These are phyloP conservation scores for Syngnathoides biaculeatus DNA, from an alignment of 2,113 vertebrate genomes.

Conservation along the genomic window DNA sequence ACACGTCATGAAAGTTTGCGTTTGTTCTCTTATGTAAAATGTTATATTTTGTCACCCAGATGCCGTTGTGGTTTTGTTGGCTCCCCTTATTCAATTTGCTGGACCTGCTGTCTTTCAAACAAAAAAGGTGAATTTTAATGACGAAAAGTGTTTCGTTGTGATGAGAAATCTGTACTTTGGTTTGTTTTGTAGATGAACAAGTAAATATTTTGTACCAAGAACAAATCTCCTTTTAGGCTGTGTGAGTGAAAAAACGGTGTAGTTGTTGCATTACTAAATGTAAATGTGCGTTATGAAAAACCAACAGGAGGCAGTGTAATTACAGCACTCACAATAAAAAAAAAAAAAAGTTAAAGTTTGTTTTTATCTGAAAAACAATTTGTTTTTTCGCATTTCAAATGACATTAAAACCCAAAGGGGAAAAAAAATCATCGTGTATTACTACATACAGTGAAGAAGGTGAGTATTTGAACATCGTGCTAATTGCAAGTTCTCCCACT, in stretches of 20 bases:
- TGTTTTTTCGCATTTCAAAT: not conserved
- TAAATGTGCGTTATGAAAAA: not conserved
- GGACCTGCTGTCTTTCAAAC: not conserved
- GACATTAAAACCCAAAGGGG: not conserved
- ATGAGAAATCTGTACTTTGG: not conserved
- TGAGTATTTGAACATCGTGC: too few relatives aligned
- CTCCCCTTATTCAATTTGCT: not conserved
- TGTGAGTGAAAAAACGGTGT: not conserved
- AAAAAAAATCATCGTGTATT: not conserved
- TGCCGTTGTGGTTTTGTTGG: not conserved
- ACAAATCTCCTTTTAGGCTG: not conserved
- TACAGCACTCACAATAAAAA: not conserved
- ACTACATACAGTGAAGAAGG: too few relatives aligned
- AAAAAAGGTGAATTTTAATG: not conserved
- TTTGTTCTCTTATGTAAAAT: not conserved
- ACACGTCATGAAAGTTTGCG: not conserved
- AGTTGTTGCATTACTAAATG: not conserved
- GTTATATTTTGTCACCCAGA: not conserved
- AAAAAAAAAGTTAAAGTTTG: not conserved
- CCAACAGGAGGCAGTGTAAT: not conserved
- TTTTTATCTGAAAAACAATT: not conserved
- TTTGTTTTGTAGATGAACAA: not conserved
- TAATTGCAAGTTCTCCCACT: too few relatives aligned
- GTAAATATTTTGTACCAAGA: constrained; percentile 1
- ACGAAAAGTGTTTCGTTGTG: not conserved